A percentile compares a stretch with the other conserved stretches of the same genome.
Evolutionary conservation across 2,888 invertebrate genomes (phyloP).

Genomic region (Hydriomena furcata): DNA sequence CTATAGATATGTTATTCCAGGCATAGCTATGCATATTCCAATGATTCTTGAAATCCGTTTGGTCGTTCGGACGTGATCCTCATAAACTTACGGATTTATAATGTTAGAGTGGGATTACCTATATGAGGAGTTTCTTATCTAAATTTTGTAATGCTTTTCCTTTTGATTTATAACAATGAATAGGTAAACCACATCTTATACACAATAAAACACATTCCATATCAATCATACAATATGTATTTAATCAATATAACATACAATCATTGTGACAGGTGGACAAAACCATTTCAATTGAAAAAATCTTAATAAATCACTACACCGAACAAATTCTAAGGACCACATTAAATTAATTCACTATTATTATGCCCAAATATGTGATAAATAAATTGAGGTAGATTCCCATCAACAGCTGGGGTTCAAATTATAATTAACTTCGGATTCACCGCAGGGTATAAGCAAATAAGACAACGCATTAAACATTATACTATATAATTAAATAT

Average conservation of each 20-base stretch:
- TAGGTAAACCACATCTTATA: conserved; percentile 7
- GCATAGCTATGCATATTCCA: too few relatives aligned
- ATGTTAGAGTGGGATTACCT: too few relatives aligned
- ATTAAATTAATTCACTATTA: conserved; percentile 75
- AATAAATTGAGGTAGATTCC: conserved; percentile 84
- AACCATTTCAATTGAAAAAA: conserved; percentile 68
- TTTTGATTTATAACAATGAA: not conserved
- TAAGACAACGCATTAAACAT: conserved; percentile 79
- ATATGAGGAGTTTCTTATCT: too few relatives aligned
- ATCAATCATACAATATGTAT: conserved; percentile 84
- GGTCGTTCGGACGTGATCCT: too few relatives aligned
- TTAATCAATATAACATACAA: conserved; percentile 80
- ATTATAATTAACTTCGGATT: conserved; percentile 74
- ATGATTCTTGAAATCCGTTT: too few relatives aligned
- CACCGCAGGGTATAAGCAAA: conserved; percentile 74
- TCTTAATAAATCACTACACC: conserved; percentile 70
- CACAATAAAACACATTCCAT: conserved; percentile 67
- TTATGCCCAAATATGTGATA: conserved; percentile 82
- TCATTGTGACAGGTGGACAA: conserved; percentile 82
- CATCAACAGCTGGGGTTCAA: conserved; percentile 67
- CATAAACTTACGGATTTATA: too few relatives aligned
- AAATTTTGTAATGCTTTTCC: too few relatives aligned
- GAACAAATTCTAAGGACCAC: conserved; percentile 70
- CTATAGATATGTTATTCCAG: too few relatives aligned
- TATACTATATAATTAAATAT: conserved; percentile 84